phyloP scores from a whole-genome alignment of 2,113 vertebrate species.

The Eptatretus burgeri region DNA sequence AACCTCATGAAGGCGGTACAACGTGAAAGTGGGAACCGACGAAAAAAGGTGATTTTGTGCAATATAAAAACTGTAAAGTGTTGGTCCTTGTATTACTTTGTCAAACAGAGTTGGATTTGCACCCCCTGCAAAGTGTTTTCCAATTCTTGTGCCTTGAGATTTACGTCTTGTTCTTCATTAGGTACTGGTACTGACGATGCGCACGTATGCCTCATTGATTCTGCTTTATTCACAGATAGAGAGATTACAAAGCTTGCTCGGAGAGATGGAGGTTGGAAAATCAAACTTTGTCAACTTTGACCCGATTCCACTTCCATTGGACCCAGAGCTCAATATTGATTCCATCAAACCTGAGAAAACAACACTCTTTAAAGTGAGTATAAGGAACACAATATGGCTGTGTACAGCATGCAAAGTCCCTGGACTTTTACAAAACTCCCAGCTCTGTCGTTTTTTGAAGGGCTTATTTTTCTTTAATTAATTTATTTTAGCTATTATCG shows the following conservation, averaged over 20 bases:
- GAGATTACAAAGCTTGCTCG: conserved; percentile 55
- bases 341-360: conserved; percentile 85
- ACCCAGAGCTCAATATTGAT: conserved; percentile 66
- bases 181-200: no score
- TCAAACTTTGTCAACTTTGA: conserved; percentile 81
- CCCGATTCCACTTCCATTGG: conserved; percentile 69
- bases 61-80: not conserved
- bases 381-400: not conserved
- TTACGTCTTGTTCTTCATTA: no score
- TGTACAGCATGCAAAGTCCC: no score
- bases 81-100: no score
- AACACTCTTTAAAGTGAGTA: conserved; percentile 64
- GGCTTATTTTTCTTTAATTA: not conserved
- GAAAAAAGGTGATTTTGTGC: conserved; percentile 43
- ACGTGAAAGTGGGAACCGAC: conserved; percentile 81
- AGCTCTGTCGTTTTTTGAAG: no score
- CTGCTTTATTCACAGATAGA: conserved; percentile 33
- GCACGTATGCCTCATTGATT: not conserved
- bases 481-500: not conserved
- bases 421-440: no score
- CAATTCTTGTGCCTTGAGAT: no score
- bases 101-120: no score
- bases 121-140: no score
- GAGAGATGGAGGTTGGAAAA: conserved; percentile 49
- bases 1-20: conserved; percentile 96